phyloP scores from a whole-genome alignment of 2,888 invertebrate genomes.

The Bembecia ichneumoniformis region DNA sequence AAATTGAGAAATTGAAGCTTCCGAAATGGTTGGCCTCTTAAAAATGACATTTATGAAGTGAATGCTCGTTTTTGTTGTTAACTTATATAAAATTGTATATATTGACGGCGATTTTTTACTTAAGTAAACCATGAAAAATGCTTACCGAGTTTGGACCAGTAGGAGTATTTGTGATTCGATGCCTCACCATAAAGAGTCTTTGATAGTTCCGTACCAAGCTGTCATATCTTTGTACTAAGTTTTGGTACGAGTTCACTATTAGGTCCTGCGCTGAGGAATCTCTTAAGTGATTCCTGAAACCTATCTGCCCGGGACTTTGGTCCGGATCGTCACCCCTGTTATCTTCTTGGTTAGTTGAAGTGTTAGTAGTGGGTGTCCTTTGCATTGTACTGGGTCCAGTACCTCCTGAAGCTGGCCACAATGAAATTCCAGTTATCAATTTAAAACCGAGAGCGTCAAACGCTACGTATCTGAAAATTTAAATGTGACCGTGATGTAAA shows the following conservation, averaged over 20 bases:
- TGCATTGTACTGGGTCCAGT: conserved; percentile 24
- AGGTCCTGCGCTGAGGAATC: conserved; percentile 47
- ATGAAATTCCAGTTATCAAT: conserved; percentile 86
- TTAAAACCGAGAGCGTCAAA: conserved; percentile 87
- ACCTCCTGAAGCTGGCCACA: no score
- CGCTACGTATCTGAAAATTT: conserved; percentile 80
- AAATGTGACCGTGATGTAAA: no score
- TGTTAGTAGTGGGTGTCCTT: conserved; percentile 15
- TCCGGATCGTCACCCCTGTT: conserved; percentile 33
- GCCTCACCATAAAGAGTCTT: conserved; percentile 61
- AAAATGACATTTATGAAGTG: no score
- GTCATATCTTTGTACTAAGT: conserved; percentile 64
- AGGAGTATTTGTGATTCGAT: conserved; percentile 49
- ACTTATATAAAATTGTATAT: no score
- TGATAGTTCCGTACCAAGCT: conserved; percentile 65
- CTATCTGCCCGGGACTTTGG: conserved; percentile 18
- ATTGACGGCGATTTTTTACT: background rate
- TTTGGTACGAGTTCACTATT: conserved; percentile 64
- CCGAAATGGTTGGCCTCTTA: no score
- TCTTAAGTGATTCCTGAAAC: conserved; percentile 7
- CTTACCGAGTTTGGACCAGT: conserved; percentile 55
- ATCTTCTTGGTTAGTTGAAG: conserved; percentile 29
- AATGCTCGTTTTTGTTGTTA: no score
- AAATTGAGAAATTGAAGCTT: no score
- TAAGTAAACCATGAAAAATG: background rate